phyloP scores from a whole-genome alignment of 23 tunicate species.

The Styela plicata region DNA sequence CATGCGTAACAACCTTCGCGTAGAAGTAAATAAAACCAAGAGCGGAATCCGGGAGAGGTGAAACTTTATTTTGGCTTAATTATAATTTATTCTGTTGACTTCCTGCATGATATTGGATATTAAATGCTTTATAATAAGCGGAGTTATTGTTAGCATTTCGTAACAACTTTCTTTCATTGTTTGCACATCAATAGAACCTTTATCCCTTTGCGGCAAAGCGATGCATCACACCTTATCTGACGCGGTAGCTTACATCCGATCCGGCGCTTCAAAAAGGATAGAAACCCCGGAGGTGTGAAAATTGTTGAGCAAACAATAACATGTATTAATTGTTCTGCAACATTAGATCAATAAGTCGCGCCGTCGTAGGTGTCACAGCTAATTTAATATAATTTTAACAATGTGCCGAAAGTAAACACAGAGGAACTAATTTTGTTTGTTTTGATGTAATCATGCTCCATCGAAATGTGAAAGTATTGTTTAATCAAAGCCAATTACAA shows the following conservation, averaged over 20 bases:
- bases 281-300: background rate
- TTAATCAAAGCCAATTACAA: background rate
- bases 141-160: background rate
- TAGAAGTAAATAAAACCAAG: too few species aligned
- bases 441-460: background rate
- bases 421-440: background rate
- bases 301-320: background rate
- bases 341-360: background rate
- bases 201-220: background rate
- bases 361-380: background rate
- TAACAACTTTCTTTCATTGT: background rate
- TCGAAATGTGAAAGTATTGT: background rate
- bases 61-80: too few species aligned
- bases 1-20: too few species aligned
- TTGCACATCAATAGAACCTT: background rate
- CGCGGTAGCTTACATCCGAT: background rate
- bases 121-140: background rate
- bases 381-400: background rate
- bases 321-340: background rate
- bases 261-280: background rate
- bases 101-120: background rate
- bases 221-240: background rate
- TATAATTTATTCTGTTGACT: too few species aligned
- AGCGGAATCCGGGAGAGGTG: too few species aligned
- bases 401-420: background rate